Evolutionary conservation across 30 jellyfish, hydroid and myxozoan species (phyloP).

Genomic region (Aurelia aurita): DNA sequence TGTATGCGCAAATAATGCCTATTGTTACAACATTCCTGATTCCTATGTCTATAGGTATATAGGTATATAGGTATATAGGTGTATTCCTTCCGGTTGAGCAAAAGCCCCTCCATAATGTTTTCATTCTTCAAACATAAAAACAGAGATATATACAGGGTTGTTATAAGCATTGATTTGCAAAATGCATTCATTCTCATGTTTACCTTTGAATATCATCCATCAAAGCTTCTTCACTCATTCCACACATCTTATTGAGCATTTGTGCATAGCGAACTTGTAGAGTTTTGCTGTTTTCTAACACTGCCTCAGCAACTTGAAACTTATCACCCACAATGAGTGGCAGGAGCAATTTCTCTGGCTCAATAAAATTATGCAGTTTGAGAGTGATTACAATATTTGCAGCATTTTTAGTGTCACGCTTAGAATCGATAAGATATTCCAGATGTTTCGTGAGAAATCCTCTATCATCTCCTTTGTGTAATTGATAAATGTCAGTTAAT

Average conservation of each 20-base stretch:
- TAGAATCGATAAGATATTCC: slow-evolving; percentile 13
- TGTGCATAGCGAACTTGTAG: slow-evolving; percentile 74
- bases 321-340: slow-evolving; percentile 88
- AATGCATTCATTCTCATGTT: not conserved
- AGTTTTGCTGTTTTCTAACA: slow-evolving; percentile 50
- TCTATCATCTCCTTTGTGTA: slow-evolving; percentile 63
- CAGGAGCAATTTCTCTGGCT: slow-evolving; percentile 71
- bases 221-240: slow-evolving; percentile 72
- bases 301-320: slow-evolving; percentile 83
- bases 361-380: slow-evolving; percentile 69
- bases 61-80: too few species aligned
- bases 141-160: too few species aligned
- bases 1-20: too few species aligned
- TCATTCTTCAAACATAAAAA: too few species aligned
- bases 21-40: too few species aligned
- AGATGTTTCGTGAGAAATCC: slow-evolving; percentile 42
- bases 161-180: too few species aligned
- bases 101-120: too few species aligned
- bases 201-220: slow-evolving; percentile 62
- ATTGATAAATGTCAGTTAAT: slow-evolving; percentile 35
- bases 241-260: slow-evolving; percentile 81
- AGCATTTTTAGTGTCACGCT: slow-evolving; percentile 80
- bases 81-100: too few species aligned
- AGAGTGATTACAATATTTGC: slow-evolving; percentile 71
- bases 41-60: too few species aligned